These are phyloP conservation scores for Bubalus kerabau DNA, from an alignment of 2,113 vertebrate genomes.

Conservation along the genomic window DNA sequence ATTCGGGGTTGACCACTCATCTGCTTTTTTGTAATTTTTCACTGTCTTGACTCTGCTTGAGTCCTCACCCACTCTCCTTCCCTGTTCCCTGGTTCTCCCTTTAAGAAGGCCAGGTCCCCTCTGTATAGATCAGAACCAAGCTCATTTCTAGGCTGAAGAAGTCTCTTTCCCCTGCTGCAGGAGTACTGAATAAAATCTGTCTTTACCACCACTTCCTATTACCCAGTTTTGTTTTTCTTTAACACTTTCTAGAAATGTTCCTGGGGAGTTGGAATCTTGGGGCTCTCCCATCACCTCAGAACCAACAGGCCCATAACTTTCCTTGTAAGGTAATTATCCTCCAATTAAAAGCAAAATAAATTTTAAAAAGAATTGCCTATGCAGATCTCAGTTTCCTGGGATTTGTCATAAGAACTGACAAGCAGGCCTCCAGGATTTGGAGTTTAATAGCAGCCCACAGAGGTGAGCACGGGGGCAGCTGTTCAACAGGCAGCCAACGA, in stretches of 20 bases:
- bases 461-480: neutral
- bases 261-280: neutral
- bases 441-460: neutral
- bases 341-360: too few relatives aligned
- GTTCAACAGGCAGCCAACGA: neutral
- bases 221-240: neutral
- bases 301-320: neutral
- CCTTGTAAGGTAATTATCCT: too few relatives aligned
- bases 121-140: neutral
- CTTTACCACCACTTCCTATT: neutral
- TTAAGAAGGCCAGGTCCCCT: neutral
- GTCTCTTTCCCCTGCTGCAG: neutral
- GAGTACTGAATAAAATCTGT: neutral
- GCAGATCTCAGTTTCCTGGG: too few relatives aligned
- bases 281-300: neutral
- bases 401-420: too few relatives aligned
- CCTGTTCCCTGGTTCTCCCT: neutral
- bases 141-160: neutral
- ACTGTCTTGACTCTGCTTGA: neutral
- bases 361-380: too few relatives aligned
- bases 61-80: too few relatives aligned
- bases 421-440: neutral
- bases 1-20: neutral
- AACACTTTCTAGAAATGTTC: constrained; percentile 6
- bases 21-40: neutral